Base-by-base conservation (phyloP, 1,140 invertebrate species). In the Drosophila takahashii region DNA sequence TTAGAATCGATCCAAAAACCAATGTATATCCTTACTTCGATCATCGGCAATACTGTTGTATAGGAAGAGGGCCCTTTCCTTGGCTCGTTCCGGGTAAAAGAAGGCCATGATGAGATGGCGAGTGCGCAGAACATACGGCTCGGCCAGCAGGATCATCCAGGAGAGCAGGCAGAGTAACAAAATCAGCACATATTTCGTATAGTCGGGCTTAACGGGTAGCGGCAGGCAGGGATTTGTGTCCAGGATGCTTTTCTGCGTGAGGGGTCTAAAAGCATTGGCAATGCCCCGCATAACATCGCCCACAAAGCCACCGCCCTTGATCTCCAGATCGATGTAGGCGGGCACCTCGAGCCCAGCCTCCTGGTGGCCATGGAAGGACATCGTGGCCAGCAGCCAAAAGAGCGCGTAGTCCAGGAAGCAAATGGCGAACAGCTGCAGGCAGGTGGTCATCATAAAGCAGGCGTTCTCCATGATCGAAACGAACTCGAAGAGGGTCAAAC, bases 111-210 rank as follows among this genome's bases (percentile, higher is more conserved):
- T 95, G 1, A 95, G 86, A 61, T 96, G 96, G 11, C 97, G 94
- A 1, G 97, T 85, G 22, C 97, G 94, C 4, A 98, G 91, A 1
- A 95, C 96, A 76, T 97, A 98, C 0, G 97, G 96, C 92, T 98
- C 96, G 6, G 95, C 93, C 4, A 97, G 67, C 0, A 95, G 93
- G 54, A 97, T 93, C 22, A 96, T 92, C 94, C 96, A 95, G 44
- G 94, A 94, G 2, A 96, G 76, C 0, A 93, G 57, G 34, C 95
- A 93, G 11, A 96, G 78, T 61, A 74, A 83, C 94, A 94, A 89
- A 56, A 96, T 96, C 77, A 95, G 94, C 0, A 92, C 85, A 67
- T 96, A 96, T 36, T 93, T 79, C 41, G 93, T 92, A 36, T 94
- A 93, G 89, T 96, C 93, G 4, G 96, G 96, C 5, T 94, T 92